These are phyloP conservation scores for Helostoma temminkii DNA, from an alignment of 2,797 vertebrate species.

Conservation along the genomic window DNA sequence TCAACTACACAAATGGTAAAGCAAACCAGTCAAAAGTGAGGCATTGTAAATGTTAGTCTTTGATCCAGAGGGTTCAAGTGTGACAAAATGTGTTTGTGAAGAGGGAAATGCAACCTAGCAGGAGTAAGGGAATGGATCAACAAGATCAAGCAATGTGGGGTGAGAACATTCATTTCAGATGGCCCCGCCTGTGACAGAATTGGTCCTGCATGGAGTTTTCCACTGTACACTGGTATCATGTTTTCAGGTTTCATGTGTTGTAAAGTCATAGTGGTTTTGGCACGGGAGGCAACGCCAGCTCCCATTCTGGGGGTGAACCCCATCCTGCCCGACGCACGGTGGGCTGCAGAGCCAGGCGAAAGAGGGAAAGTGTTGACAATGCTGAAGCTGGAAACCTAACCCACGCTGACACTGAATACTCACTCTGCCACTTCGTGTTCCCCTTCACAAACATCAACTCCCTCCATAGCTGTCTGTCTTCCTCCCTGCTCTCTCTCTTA, in stretches of 20 bases:
- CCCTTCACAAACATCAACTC: slow-evolving; percentile 55
- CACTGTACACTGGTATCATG: slow-evolving; percentile 71
- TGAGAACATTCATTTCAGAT: slow-evolving; percentile 83
- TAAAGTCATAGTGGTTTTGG: slow-evolving; percentile 79
- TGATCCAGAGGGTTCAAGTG: slow-evolving; percentile 71
- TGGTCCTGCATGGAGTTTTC: slow-evolving; percentile 80
- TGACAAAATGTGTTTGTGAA: slow-evolving; percentile 74
- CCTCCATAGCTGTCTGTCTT: slow-evolving; percentile 23
- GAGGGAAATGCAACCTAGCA: slow-evolving; percentile 68
- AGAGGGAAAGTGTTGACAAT: slow-evolving; percentile 79
- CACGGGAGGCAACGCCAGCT: slow-evolving; percentile 64
- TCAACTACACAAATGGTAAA: slow-evolving; percentile 56
- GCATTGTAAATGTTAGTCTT: slow-evolving; percentile 69
- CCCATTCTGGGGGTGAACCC: slow-evolving; percentile 70
- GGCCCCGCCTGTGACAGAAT: slow-evolving; percentile 77
- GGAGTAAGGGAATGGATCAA: slow-evolving; percentile 69
- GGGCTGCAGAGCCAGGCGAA: slow-evolving; percentile 37
- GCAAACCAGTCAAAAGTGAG: slow-evolving; percentile 52
- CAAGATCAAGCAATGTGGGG: slow-evolving; percentile 77
- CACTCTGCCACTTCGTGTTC: slow-evolving; percentile 65
- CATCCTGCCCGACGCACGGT: slow-evolving; percentile 48
- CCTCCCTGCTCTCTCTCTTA: slow-evolving; percentile 20
- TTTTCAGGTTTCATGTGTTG: slow-evolving; percentile 77
- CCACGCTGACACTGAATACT: slow-evolving; percentile 73
- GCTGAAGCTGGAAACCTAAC: slow-evolving; percentile 75